Evolutionary conservation across 2,797 vertebrate genomes (phyloP), one percentile per base, ranked within the genome.

Genomic region (Lutjanus argentimaculatus): DNA sequence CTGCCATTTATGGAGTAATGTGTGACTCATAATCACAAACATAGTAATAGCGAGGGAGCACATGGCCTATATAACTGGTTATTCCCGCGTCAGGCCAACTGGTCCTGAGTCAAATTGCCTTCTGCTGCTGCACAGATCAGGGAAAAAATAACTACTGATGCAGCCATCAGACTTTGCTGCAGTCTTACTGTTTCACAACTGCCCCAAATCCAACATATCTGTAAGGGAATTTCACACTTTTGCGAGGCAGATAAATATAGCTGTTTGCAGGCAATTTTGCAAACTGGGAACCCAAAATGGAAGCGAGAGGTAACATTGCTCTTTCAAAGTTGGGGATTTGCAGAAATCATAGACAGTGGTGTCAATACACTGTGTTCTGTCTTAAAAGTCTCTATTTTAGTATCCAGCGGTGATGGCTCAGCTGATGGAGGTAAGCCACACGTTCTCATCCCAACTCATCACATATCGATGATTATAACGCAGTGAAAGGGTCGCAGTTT

Each of bases 1-100:
- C 40, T 88, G 83, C 78, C 77, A 53, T 89, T 86, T 86, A 57
- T 82, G 83, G 86, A 77, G 62, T 80, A 76, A 78, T 45, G 59
- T 83, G 71, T 89, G 87, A 88, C 88, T 92, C 90, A 87, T 71
- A 79, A 84, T 77, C 83, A 87, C 88, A 92, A 89, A 93, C 92
- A 88, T 64, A 83, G 89, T 77, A 61, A 75, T 72, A 70, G 83
- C 89, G 64, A 90, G 88, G 87, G 85, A 91, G 71, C 85, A 65
- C 66, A 85, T 91, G 93, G 77, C 93, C 93, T 90, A 92, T 86
- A 92, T 93, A 72, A 82, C 85, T 64, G 83, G 84, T 89, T 86
- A 86, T 84, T 90, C 84, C 84, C 67, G 22, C 84, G 87, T 89
- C 85, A 75, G 84, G 82, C 88, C 89, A 92, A 92, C 86, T 87